phyloP scores from a whole-genome alignment of 2,113 vertebrate genomes.

The Oncorhynchus kisutch region DNA sequence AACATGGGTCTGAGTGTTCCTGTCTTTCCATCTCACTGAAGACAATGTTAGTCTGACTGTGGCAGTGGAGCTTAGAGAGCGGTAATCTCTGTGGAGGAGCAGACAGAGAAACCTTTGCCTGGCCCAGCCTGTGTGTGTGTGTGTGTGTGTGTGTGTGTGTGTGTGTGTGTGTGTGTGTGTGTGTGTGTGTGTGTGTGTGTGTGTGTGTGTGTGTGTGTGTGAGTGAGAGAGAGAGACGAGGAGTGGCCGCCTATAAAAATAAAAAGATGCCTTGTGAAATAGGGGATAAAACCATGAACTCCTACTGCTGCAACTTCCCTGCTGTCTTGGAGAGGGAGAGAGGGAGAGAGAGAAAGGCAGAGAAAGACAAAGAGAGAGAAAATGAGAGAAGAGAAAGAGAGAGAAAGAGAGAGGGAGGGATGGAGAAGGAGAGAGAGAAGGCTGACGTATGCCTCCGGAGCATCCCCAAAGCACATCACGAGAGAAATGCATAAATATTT shows the following conservation, averaged over 20 bases:
- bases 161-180: conserved; percentile 6
- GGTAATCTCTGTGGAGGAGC: conserved; percentile 8
- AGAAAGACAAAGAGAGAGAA: conserved; percentile 15
- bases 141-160: not conserved
- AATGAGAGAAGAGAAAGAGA: not conserved
- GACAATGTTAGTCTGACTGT: not conserved
- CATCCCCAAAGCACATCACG: conserved; percentile 56
- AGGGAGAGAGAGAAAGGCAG: not conserved
- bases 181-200: not conserved
- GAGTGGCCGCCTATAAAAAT: conserved; percentile 45
- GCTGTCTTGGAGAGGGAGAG: not conserved
- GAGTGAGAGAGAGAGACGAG: not conserved
- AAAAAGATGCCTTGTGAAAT: conserved; percentile 56
- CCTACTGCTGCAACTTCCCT: conserved; percentile 8
- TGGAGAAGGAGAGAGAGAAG: not conserved
- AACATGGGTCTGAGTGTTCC: not conserved
- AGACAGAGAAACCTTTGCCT: conserved; percentile 1
- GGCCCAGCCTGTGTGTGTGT: not conserved
- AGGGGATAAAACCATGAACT: conserved; percentile 9
- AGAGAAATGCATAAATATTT: conserved; percentile 65
- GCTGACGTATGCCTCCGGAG: conserved; percentile 54
- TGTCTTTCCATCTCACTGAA: not conserved
- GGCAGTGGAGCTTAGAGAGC: conserved; percentile 6
- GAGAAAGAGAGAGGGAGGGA: not conserved
- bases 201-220: conserved; percentile 1